A percentile compares a stretch with the other conserved stretches of the same genome.
phyloP scores from a whole-genome alignment of 2,797 vertebrate genomes.

The Chelmon rostratus region DNA sequence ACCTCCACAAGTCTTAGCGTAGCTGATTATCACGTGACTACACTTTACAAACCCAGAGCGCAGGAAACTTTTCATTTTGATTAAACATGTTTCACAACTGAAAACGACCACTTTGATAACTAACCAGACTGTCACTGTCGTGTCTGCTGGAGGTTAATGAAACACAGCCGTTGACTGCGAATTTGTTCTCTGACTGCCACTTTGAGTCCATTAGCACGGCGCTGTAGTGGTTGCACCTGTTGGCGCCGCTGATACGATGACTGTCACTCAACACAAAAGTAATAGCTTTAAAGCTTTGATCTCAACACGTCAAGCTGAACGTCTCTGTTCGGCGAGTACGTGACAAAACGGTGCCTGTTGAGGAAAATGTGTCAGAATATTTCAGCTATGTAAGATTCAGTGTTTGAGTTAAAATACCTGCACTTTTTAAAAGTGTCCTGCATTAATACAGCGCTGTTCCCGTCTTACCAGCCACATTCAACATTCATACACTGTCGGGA shows the following conservation, averaged over 20 bases:
- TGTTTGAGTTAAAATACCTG: neutral
- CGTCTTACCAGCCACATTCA: too few species aligned
- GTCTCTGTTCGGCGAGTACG: constrained; percentile 15
- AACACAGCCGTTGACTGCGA: neutral
- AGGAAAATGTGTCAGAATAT: neutral
- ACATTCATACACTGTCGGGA: too few species aligned
- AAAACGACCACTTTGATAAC: neutral
- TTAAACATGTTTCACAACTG: too few species aligned
- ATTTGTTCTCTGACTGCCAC: neutral
- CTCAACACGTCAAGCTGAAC: constrained; percentile 3
- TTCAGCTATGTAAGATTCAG: neutral
- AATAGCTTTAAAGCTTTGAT: neutral
- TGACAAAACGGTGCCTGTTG: neutral
- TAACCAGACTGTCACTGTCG: neutral
- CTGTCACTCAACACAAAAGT: constrained; percentile 28
- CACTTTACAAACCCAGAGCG: neutral
- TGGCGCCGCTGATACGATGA: constrained; percentile 20
- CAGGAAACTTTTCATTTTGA: neutral
- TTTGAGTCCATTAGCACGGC: neutral
- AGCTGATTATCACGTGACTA: neutral
- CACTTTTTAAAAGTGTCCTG: neutral
- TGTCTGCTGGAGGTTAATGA: neutral
- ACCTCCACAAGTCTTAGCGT: neutral
- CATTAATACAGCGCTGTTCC: too few species aligned
- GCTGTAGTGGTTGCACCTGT: constrained; percentile 24